Evolutionary conservation across 2,797 vertebrate species (phyloP).

Genomic region (Erpetoichthys calabaricus): DNA sequence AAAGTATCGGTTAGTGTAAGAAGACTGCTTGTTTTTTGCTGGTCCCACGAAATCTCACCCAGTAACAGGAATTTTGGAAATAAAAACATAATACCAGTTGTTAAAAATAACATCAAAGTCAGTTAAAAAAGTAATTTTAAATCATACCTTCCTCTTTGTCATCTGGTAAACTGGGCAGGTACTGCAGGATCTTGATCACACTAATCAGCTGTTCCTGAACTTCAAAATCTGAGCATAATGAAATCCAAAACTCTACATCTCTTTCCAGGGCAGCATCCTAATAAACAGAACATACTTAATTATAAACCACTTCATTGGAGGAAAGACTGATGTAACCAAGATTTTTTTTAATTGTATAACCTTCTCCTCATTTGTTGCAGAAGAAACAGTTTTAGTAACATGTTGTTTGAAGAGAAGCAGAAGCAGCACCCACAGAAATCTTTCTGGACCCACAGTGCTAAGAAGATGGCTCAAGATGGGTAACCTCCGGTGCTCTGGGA

Average conservation of each 20-base stretch:
- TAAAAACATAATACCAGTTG: no score
- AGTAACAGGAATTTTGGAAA: no score
- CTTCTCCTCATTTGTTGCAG: constrained; percentile 52
- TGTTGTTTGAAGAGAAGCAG: constrained; percentile 77
- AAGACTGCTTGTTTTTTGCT: no score
- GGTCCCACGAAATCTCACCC: no score
- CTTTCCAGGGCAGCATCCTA: constrained; percentile 69
- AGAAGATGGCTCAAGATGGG: constrained; percentile 71
- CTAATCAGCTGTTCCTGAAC: constrained; percentile 59
- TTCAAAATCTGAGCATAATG: constrained; percentile 68
- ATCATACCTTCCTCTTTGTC: constrained; percentile 67
- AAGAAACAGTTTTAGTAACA: constrained; percentile 47
- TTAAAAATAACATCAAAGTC: no score
- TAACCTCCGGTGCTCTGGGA: constrained; percentile 78
- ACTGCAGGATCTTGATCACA: constrained; percentile 64
- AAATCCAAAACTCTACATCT: constrained; percentile 81
- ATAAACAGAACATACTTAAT: background rate
- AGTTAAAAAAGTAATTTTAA: background rate
- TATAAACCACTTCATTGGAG: no score
- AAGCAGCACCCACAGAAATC: constrained; percentile 81
- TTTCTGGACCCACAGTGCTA: constrained; percentile 56
- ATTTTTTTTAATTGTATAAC: constrained; percentile 24
- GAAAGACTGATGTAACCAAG: background rate
- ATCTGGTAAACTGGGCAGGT: constrained; percentile 68
- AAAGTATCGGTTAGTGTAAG: no score